A percentile compares a stretch with the other conserved stretches of the same genome.
Conservation (phyloP, 2,888 invertebrate genomes). For the Bembecia ichneumoniformis region DNA sequence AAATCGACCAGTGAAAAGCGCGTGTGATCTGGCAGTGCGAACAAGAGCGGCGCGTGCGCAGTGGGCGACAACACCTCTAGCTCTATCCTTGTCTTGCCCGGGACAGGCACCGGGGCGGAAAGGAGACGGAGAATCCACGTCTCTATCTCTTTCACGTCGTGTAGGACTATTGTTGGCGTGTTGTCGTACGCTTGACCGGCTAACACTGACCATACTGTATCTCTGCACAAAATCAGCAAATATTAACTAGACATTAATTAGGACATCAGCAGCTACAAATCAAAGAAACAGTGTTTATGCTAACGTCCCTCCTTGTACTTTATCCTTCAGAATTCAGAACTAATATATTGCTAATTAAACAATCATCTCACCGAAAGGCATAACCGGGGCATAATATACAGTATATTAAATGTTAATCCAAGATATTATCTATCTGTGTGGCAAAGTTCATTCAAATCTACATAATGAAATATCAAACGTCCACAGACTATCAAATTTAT, state of each 20-base stretch:
- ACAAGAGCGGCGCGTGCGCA: slow-evolving; percentile 87
- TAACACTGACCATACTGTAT: slow-evolving; percentile 96
- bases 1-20: slow-evolving; percentile 97
- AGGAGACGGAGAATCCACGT: slow-evolving; percentile 97
- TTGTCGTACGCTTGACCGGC: slow-evolving; percentile 86
- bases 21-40: slow-evolving; percentile 97
- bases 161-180: slow-evolving; percentile 89
- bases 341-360: too few species aligned
- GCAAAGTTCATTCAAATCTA: too few species aligned
- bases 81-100: slow-evolving; percentile 90
- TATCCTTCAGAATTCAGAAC: too few species aligned
- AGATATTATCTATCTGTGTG: too few species aligned
- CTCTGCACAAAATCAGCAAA: slow-evolving; percentile 67
- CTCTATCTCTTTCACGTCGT: slow-evolving; percentile 98
- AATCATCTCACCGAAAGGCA: too few species aligned
- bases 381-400: too few species aligned
- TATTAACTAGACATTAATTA: neutral
- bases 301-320: too few species aligned
- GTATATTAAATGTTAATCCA: too few species aligned
- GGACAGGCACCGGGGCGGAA: slow-evolving; percentile 98
- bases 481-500: too few species aligned
- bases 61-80: slow-evolving; percentile 89
- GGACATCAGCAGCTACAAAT: too few species aligned
- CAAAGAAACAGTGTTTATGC: too few species aligned
- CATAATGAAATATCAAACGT: too few species aligned